Percentiles rank a stretch among this genome's conserved stretches.
phyloP scores from a whole-genome alignment of 1,140 invertebrate species.

The Samia ricini region DNA sequence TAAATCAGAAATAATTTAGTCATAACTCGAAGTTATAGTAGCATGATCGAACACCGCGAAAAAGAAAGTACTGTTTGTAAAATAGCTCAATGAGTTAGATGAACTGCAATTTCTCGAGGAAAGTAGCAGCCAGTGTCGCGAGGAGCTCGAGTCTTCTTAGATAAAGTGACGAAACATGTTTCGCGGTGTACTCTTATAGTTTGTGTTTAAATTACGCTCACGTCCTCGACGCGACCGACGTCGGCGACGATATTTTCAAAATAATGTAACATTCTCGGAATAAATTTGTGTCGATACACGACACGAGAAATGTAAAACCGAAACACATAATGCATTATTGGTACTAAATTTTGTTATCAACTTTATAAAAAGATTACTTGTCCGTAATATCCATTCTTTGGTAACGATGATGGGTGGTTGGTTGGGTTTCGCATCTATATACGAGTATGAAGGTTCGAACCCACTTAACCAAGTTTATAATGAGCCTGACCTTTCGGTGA shows the following conservation, averaged over 20 bases:
- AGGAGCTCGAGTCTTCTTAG: conserved; percentile 25
- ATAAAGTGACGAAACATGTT: conserved; percentile 52
- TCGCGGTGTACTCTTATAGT: conserved; percentile 18
- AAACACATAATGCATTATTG: not conserved
- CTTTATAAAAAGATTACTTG: no score
- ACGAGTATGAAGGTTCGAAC: no score
- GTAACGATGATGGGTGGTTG: no score
- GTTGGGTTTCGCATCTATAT: no score
- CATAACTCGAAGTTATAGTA: not conserved
- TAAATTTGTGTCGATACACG: not conserved
- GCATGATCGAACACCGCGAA: not conserved
- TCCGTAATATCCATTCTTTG: no score
- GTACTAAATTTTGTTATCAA: not conserved
- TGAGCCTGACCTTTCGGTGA: no score
- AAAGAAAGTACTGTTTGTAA: not conserved
- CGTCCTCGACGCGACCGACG: conserved; percentile 31
- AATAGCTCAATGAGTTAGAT: conserved; percentile 1
- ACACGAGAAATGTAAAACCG: not conserved
- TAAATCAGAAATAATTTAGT: not conserved
- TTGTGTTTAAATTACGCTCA: conserved; percentile 38
- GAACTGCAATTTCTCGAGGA: not conserved
- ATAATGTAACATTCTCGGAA: not conserved
- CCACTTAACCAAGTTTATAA: no score
- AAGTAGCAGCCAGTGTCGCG: not conserved
- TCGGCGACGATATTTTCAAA: conserved; percentile 18